A percentile compares a stretch with the other conserved stretches of the same genome.
Evolutionary conservation across 2,888 invertebrate genomes (phyloP).

Genomic region (Ophraella communa): DNA sequence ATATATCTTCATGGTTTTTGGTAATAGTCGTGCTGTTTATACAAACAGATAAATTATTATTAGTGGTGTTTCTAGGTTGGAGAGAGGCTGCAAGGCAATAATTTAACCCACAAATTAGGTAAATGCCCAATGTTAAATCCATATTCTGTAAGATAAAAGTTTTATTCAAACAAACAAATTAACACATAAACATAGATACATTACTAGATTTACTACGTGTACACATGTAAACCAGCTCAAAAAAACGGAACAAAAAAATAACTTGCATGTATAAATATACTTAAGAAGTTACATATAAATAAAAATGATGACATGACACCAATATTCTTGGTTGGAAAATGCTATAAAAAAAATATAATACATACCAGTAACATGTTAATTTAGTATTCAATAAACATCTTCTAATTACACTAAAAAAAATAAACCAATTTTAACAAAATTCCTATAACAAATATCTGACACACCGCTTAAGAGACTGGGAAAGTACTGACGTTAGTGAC

Average conservation of each 20-base stretch:
- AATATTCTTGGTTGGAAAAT: no score
- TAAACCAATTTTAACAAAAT: not conserved
- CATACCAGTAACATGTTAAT: not conserved
- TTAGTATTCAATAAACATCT: not conserved
- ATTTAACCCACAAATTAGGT: not conserved
- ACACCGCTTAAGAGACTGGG: no score
- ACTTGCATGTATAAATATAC: not conserved
- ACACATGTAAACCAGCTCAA: no score
- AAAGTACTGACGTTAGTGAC: no score
- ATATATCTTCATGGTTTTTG: conserved; percentile 20
- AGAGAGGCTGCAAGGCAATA: not conserved
- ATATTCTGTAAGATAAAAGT: not conserved
- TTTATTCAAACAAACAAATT: no score
- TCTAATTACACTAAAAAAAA: not conserved
- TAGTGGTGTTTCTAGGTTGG: not conserved
- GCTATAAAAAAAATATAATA: not conserved
- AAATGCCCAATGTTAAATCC: not conserved
- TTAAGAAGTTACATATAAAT: not conserved
- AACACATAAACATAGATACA: no score
- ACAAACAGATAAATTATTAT: not conserved
- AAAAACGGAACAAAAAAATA: not conserved
- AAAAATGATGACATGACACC: not conserved
- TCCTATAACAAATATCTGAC: not conserved
- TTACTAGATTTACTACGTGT: no score
- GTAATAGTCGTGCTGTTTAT: not conserved